A percentile compares a stretch with the other conserved stretches of the same genome.
These are phyloP conservation scores for Chymomyza caudatula DNA, from an alignment of 2,888 invertebrate genomes.

Conservation along the genomic window DNA sequence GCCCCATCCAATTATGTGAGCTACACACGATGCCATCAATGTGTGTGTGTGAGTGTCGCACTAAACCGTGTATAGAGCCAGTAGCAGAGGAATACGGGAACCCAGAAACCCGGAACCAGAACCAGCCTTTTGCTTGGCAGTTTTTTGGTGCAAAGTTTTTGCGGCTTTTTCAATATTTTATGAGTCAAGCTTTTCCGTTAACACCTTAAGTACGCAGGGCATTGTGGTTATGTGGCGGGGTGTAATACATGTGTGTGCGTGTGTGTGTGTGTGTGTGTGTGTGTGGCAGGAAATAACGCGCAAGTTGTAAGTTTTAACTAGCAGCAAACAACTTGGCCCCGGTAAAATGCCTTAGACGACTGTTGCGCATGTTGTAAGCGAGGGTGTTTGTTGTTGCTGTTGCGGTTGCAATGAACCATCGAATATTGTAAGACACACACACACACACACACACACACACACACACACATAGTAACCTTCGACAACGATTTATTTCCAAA, in stretches of 20 bases:
- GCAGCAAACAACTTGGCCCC: slow-evolving; percentile 49
- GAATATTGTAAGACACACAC: slow-evolving; percentile 43
- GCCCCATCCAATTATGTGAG: not conserved
- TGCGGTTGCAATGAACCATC: slow-evolving; percentile 68
- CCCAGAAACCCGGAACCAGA: slow-evolving; percentile 9
- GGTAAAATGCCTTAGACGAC: slow-evolving; percentile 1
- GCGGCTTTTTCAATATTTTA: slow-evolving; percentile 77
- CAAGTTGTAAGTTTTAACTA: slow-evolving; percentile 67
- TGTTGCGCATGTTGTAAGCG: slow-evolving; percentile 48
- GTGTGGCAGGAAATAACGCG: slow-evolving; percentile 67
- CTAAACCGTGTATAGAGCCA: not conserved
- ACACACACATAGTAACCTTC: slow-evolving; percentile 34
- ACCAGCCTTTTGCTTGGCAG: slow-evolving; percentile 25
- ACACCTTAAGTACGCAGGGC: slow-evolving; percentile 72
- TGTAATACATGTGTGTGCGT: not conserved
- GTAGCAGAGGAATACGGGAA: not conserved
- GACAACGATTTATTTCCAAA: slow-evolving; percentile 66
- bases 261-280: slow-evolving; percentile 29
- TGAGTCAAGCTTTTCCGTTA: slow-evolving; percentile 73
- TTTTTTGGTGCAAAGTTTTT: slow-evolving; percentile 73
- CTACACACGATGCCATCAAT: not conserved
- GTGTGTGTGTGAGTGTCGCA: slow-evolving; percentile 32
- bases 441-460: slow-evolving; percentile 9
- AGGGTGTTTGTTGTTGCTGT: slow-evolving; percentile 37
- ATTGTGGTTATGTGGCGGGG: slow-evolving; percentile 42